Evolutionary conservation across 2,888 invertebrate species (phyloP), one percentile per base, ranked within the genome.

Genomic region (Pecten maximus): DNA sequence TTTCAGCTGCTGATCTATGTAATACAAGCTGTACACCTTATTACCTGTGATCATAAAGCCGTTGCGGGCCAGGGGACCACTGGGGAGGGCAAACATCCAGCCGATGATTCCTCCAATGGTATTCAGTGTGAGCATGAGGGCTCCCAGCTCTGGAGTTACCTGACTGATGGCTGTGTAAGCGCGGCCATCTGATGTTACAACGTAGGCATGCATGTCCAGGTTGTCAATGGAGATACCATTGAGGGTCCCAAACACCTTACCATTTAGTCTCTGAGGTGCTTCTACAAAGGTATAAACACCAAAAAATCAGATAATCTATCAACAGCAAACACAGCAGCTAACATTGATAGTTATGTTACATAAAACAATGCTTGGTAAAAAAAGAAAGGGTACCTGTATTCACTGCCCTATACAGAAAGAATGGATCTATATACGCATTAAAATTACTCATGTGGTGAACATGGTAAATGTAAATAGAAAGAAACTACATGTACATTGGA

Each of bases 51-150:
- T 97, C 96, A 98, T 98, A 96, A 99, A 99, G 91, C 99, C 99
- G 97, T 99, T 99, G 91, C 97, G 97, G 0, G 98, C 98, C 15
- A 97, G 97, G 87, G 98, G 98, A 40, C 98, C 97, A 3, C 98
- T 98, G n/a, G 96, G 94, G 95, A 98, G 98, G 10, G 99, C 99
- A 96, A 99, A 99, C 0, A 99, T 97, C 98, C 99, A 99, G 15
- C 99, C 99, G 90, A 99, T 98, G 0, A 98, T 97, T 39, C 98
- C 98, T 0, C 98, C 98, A 40, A 99, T 97, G 6, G 98, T 98
- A 94, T 98, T 98, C 0, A 99, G 97, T n/a, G 98, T 97, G 96
- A 99, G 98, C 94, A 99, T 97, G 95, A 98, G 98, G 88, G 97
- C 97, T 3, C 99, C 99, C 50, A 99, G 97, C 28, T 97, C 97